Base-by-base conservation (phyloP, 1,140 invertebrate genomes). In the Diuraphis noxia region DNA sequence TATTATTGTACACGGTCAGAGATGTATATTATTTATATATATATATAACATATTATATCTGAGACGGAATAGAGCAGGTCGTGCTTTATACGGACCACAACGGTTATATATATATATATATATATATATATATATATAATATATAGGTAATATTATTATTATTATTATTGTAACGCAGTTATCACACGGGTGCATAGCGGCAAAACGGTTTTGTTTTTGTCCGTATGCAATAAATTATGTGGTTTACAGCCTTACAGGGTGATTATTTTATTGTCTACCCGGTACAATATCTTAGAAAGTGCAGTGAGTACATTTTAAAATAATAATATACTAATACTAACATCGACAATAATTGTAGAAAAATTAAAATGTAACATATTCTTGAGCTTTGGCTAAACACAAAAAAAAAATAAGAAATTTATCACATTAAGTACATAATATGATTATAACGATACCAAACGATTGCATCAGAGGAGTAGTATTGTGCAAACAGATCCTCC, bases 21-120 rank as follows among this genome's bases (percentile, higher is more conserved):
- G 56, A 40, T 38, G 79, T 81, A 40, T 81, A 25, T 49, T 23
- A 23, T 49, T 23, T 25, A 36, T 34, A 79, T 79, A 81, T 46
- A 46, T 21, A 46, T 21, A 21, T 21, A 81, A 79, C 30, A 46
- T 46, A 85, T 85, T 34, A 43, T 43, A 84, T 85, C 82, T 3
- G 82, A 30, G 82, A 30, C 38, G 79, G 36, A 72, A 72, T 40
- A 38, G 79, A 46, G 40, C 82, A 85, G 82, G 41, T 85, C 82
- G 82, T 85, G 82, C 82, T 85, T 43, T 43, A 85, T 43, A 34
- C 41, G 82, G 30, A 85, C 82, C 82, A 43, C 82, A n/a, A 43
- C 79, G 9, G 23, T 9, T 38, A 10, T 79, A 79, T 40, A 10
- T 21, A 84, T 41, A n/a, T n/a, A n/a, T n/a, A n/a, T n/a, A n/a